These are phyloP conservation scores for Mya arenaria DNA, from an alignment of 1,140 invertebrate genomes.

Conservation along the genomic window DNA sequence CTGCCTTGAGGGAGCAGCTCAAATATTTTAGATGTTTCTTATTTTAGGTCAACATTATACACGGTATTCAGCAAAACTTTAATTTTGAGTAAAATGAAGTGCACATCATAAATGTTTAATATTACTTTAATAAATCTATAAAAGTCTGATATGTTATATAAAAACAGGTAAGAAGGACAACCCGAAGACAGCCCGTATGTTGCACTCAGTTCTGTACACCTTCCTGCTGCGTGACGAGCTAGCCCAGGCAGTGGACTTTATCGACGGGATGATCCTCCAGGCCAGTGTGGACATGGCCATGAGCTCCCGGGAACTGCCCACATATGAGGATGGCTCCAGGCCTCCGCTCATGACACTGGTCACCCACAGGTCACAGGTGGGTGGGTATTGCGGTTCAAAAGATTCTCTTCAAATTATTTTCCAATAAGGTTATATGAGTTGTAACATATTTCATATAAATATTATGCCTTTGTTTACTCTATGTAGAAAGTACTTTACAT, in stretches of 20 bases:
- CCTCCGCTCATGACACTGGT: slow-evolving; percentile 74
- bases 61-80: no score
- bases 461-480: no score
- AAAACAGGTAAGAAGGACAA: slow-evolving; percentile 33
- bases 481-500: no score
- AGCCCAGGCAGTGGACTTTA: slow-evolving; percentile 69
- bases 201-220: slow-evolving; percentile 78
- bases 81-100: no score
- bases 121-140: background rate
- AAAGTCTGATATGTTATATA: slow-evolving; percentile 4
- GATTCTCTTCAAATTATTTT: no score
- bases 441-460: no score
- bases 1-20: slow-evolving; percentile 74
- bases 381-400: background rate
- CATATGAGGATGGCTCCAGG: slow-evolving; percentile 45
- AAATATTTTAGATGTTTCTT: no score
- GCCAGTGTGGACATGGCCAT: slow-evolving; percentile 59
- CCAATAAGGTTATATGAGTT: no score
- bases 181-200: slow-evolving; percentile 61
- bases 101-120: no score
- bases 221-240: slow-evolving; percentile 73
- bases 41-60: no score
- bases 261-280: slow-evolving; percentile 74
- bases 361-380: slow-evolving; percentile 68
- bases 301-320: slow-evolving; percentile 54